Percentiles rank a stretch among this genome's conserved stretches.
Conservation (phyloP, 2,113 vertebrate genomes). For the Benitochromis conjunctus region DNA sequence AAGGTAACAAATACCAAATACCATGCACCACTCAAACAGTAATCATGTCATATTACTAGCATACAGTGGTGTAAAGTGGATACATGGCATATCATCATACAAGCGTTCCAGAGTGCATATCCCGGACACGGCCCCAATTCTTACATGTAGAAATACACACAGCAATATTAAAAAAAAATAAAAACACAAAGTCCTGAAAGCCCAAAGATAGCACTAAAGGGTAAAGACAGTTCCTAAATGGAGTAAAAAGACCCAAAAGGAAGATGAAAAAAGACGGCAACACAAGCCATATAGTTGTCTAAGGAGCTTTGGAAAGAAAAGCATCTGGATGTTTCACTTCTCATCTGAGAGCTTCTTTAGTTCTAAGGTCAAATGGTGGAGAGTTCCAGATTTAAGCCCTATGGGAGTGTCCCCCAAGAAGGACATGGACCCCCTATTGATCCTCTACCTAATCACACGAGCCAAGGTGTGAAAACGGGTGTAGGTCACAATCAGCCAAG, state of each 20-base stretch:
- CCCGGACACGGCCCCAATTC: not conserved
- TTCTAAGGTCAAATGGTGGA: too few species aligned
- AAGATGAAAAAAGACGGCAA: not conserved
- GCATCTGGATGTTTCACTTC: too few species aligned
- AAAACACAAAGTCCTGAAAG: not conserved
- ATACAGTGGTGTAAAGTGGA: not conserved
- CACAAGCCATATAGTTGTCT: not conserved
- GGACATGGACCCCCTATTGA: too few species aligned
- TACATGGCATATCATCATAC: not conserved
- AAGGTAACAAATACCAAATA: slow-evolving; percentile 75
- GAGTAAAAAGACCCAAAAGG: not conserved
- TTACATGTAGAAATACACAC: not conserved
- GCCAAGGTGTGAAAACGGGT: too few species aligned
- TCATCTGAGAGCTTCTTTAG: too few species aligned
- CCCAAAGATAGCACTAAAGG: not conserved
- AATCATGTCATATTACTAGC: not conserved
- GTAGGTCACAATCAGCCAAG: too few species aligned
- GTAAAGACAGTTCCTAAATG: not conserved
- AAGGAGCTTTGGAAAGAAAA: too few species aligned
- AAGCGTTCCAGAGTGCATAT: not conserved
- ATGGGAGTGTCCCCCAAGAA: too few species aligned
- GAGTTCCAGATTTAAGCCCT: too few species aligned
- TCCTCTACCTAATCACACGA: too few species aligned
- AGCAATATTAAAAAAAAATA: not conserved
- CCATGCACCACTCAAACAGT: not conserved